These are phyloP conservation scores for Listrodromus nycthemerus DNA, from an alignment of 2,888 invertebrate species.

Conservation along the genomic window DNA sequence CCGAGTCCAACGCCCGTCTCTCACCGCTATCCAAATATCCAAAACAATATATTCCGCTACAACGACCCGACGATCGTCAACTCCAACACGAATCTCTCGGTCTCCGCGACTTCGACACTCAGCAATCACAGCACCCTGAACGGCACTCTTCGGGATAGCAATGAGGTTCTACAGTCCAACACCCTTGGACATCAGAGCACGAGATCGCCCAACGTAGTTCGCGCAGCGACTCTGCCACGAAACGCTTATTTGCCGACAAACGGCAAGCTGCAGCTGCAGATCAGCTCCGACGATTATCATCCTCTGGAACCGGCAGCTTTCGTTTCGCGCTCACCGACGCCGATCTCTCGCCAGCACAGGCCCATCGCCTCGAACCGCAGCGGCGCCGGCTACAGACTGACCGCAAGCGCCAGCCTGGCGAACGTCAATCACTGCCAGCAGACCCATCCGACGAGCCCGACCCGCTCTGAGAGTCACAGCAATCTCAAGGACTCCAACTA, in stretches of 20 bases:
- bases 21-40: constrained; percentile 84
- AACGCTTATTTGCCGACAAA: constrained; percentile 86
- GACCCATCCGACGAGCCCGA: constrained; percentile 80
- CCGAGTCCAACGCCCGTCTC: constrained; percentile 83
- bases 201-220: constrained; percentile 83
- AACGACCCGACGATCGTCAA: constrained; percentile 87
- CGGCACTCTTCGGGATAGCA: constrained; percentile 86
- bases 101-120: constrained; percentile 82
- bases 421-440: constrained; percentile 83
- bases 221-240: constrained; percentile 91
- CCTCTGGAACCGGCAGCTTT: constrained; percentile 82
- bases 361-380: constrained; percentile 70
- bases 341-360: constrained; percentile 79
- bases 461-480: constrained; percentile 82
- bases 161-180: constrained; percentile 82
- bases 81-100: constrained; percentile 82
- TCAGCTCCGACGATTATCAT: constrained; percentile 80
- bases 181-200: constrained; percentile 79
- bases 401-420: constrained; percentile 82
- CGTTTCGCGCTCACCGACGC: constrained; percentile 82
- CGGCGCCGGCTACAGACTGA: constrained; percentile 77
- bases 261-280: constrained; percentile 79
- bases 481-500: constrained; percentile 83
- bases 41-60: constrained; percentile 89
- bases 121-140: constrained; percentile 85